A percentile compares a stretch with the other conserved stretches of the same genome.
These are phyloP conservation scores for Galerucella calmariensis DNA, from an alignment of 2,888 invertebrate species.

Conservation along the genomic window DNA sequence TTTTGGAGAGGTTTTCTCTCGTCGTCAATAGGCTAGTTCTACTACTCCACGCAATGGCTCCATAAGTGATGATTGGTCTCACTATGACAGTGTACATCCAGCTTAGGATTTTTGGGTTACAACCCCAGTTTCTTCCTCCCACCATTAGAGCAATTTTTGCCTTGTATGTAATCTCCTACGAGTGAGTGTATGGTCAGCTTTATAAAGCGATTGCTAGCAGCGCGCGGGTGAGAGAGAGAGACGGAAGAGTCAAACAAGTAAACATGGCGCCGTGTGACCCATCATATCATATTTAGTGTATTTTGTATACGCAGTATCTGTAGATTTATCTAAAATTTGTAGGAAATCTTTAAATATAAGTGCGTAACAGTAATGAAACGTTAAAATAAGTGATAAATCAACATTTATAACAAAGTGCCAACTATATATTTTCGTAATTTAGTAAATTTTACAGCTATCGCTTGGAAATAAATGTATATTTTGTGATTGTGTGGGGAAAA, in stretches of 20 bases:
- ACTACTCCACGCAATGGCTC: no score
- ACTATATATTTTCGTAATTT: conserved; percentile 44
- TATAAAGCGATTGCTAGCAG: conserved; percentile 51
- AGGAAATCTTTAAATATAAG: conserved; percentile 56
- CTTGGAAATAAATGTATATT: conserved; percentile 38
- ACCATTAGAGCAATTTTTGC: no score
- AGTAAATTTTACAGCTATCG: conserved; percentile 39
- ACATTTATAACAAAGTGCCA: conserved; percentile 53
- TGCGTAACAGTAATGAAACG: conserved; percentile 51
- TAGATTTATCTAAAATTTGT: conserved; percentile 55
- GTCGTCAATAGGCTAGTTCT: no score
- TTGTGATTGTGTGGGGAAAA: conserved; percentile 40
- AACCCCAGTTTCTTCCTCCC: no score
- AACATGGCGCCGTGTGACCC: conserved; percentile 66
- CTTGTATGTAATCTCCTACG: no score
- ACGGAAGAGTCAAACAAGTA: conserved; percentile 60
- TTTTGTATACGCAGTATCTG: conserved; percentile 62
- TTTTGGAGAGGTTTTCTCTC: no score
- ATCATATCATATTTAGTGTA: conserved; percentile 65
- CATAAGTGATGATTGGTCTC: no score
- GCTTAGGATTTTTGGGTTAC: no score
- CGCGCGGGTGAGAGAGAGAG: conserved; percentile 52
- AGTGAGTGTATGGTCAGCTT: conserved; percentile 40
- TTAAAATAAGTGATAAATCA: conserved; percentile 51
- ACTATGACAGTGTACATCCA: no score